These are phyloP conservation scores for Shargacucullia verbasci DNA, from an alignment of 2,888 invertebrate species.

Conservation along the genomic window DNA sequence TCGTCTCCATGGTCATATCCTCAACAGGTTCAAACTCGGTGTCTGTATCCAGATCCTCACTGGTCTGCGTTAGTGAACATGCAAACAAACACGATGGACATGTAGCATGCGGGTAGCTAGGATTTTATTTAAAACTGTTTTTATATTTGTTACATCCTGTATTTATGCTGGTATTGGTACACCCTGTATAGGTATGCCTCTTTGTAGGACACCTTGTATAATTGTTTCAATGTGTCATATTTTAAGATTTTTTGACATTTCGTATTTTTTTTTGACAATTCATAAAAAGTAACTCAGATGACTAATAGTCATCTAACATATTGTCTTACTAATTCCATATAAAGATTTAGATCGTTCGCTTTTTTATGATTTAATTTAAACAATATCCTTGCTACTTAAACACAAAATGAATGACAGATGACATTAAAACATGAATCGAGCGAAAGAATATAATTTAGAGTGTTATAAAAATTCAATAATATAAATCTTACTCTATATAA, in stretches of 20 bases:
- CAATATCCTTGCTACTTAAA: constrained; percentile 38
- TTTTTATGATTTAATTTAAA: constrained; percentile 3
- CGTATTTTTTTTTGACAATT: too few species aligned
- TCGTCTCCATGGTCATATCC: constrained; percentile 91
- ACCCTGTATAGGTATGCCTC: too few species aligned
- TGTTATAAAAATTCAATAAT: background rate
- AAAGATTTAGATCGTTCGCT: too few species aligned
- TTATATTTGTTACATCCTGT: background rate
- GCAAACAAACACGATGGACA: constrained; percentile 57
- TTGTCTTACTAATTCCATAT: background rate
- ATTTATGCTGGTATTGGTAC: too few species aligned
- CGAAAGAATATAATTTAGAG: constrained; percentile 10
- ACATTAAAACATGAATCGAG: constrained; percentile 17
- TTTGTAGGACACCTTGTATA: too few species aligned
- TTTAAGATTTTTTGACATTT: too few species aligned
- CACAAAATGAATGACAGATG: constrained; percentile 32
- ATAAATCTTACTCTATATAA: too few species aligned
- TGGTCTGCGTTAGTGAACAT: constrained; percentile 84
- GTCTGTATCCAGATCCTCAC: constrained; percentile 91
- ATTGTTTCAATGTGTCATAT: too few species aligned
- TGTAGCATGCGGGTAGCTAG: constrained; percentile 54
- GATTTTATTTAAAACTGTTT: constrained; percentile 22
- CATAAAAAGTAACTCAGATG: too few species aligned
- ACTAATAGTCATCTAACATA: too few species aligned
- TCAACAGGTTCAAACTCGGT: constrained; percentile 92